Percentiles rank a stretch among this genome's conserved stretches.
These are phyloP conservation scores for Colletes collaris DNA, from an alignment of 2,888 invertebrate species.

Conservation along the genomic window DNA sequence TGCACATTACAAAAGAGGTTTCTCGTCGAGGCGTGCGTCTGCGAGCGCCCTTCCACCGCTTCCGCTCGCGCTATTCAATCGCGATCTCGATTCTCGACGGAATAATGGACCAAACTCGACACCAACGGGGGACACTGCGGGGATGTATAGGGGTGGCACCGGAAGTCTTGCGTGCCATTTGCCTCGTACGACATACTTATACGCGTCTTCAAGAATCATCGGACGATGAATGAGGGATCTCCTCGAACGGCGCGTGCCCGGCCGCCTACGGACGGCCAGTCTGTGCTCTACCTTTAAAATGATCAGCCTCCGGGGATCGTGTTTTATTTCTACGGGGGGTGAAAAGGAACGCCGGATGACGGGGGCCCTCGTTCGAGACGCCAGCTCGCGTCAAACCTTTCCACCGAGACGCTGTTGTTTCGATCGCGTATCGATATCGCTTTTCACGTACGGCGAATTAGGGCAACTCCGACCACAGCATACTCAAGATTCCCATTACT, in stretches of 20 bases:
- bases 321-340: conserved; percentile 28
- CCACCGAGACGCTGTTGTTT: too few relatives aligned
- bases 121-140: conserved; percentile 59
- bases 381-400: conserved; percentile 13
- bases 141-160: conserved; percentile 68
- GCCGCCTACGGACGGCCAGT: conserved; percentile 56
- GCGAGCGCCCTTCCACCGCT: conserved; percentile 69
- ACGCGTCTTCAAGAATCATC: conserved; percentile 76
- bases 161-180: conserved; percentile 83
- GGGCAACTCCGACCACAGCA: too few relatives aligned
- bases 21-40: conserved; percentile 56
- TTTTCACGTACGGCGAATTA: too few relatives aligned
- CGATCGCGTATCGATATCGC: too few relatives aligned
- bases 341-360: conserved; percentile 36
- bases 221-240: conserved; percentile 73
- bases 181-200: conserved; percentile 76
- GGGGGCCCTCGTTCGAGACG: conserved; percentile 26
- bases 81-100: conserved; percentile 68
- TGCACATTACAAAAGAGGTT: conserved; percentile 64
- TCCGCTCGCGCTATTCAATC: conserved; percentile 74
- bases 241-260: conserved; percentile 79
- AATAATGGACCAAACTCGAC: conserved; percentile 77
- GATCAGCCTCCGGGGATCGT: conserved; percentile 53
- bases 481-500: too few relatives aligned
- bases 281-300: conserved; percentile 40